Evolutionary conservation across 2,888 invertebrate species (phyloP).

Genomic region (Melinopterus prodromus): DNA sequence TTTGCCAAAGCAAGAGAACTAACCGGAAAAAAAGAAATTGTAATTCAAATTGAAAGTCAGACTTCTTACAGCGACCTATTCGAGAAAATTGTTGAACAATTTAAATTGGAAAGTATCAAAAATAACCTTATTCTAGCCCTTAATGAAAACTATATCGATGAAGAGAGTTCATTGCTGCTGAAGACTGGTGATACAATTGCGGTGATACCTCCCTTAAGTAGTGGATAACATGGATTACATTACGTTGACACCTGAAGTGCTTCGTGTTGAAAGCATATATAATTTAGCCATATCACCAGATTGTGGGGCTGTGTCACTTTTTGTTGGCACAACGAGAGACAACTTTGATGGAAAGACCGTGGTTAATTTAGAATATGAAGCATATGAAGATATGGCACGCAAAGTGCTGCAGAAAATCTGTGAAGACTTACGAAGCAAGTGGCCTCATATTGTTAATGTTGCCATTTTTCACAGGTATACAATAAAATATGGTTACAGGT

Average conservation of each 20-base stretch:
- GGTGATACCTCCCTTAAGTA: conserved; percentile 93
- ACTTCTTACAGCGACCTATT: conserved; percentile 68
- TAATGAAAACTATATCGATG: conserved; percentile 81
- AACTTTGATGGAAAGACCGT: conserved; percentile 86
- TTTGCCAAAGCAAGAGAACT: conserved; percentile 92
- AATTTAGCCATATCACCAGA: conserved; percentile 71
- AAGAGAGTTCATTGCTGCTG: conserved; percentile 64
- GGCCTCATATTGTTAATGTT: conserved; percentile 79
- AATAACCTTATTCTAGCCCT: conserved; percentile 80
- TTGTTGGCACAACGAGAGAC: conserved; percentile 89
- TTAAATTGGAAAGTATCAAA: conserved; percentile 72
- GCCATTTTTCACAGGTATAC: conserved; percentile 85
- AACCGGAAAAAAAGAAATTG: conserved; percentile 69
- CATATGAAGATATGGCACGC: conserved; percentile 90
- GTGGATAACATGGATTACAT: conserved; percentile 84
- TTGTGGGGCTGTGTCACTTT: conserved; percentile 90
- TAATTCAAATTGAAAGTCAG: conserved; percentile 63
- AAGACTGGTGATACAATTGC: conserved; percentile 83
- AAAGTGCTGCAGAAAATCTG: conserved; percentile 85
- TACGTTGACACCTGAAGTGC: conserved; percentile 70
- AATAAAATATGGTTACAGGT: conserved; percentile 7
- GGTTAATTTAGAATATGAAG: conserved; percentile 90
- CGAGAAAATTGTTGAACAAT: conserved; percentile 68
- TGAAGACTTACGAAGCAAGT: conserved; percentile 73
- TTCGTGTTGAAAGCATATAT: conserved; percentile 74